Conservation (phyloP, 2,797 vertebrate species). For the Phalanger gymnotis region DNA sequence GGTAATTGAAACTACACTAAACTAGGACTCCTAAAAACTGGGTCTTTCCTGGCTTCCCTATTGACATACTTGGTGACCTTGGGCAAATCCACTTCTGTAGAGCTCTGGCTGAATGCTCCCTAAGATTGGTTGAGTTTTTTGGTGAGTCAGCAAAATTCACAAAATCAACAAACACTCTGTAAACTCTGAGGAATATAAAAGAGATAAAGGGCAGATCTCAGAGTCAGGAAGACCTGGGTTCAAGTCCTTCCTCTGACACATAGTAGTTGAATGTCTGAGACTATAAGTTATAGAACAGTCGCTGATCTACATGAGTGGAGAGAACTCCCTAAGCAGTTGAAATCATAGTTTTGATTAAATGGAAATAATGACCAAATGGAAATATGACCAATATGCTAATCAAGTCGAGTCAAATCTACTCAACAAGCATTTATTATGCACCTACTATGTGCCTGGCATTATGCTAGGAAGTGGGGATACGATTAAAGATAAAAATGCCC, state of each 20-base stretch:
- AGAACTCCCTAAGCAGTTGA: neutral
- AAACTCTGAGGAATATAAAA: neutral
- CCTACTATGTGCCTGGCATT: neutral
- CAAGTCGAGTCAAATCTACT: neutral
- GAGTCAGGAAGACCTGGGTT: neutral
- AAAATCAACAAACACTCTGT: neutral
- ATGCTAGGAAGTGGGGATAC: neutral
- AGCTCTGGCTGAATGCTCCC: neutral
- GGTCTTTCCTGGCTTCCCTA: constrained; percentile 10
- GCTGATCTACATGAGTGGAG: neutral
- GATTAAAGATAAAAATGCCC: neutral
- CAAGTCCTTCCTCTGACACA: neutral
- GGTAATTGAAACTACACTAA: neutral
- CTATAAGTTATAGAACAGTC: neutral
- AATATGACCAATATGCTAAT: too few species aligned
- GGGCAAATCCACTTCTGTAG: neutral
- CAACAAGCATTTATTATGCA: neutral
- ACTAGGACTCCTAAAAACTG: constrained; percentile 32
- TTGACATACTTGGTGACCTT: neutral
- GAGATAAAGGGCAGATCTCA: neutral
- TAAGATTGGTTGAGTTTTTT: neutral
- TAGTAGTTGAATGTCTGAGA: neutral
- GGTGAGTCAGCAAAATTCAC: neutral
- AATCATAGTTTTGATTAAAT: neutral
- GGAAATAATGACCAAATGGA: too few species aligned